Evolutionary conservation across 2,113 vertebrate genomes (phyloP).

Genomic region (Crypturellus undulatus): DNA sequence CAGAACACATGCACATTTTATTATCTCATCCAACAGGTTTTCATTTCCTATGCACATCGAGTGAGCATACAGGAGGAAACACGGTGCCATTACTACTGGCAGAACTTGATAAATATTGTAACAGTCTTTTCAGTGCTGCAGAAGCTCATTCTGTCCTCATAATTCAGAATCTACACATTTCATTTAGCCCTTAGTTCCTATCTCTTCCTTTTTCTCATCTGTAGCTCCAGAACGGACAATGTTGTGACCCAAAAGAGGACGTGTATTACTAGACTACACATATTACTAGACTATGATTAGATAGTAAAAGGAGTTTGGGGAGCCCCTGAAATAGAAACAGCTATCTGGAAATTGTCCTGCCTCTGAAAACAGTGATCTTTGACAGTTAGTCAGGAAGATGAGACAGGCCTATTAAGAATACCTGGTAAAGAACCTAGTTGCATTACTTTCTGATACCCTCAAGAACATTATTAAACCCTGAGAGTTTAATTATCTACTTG

Average conservation of each 20-base stretch:
- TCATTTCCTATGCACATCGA: slow-evolving; percentile 60
- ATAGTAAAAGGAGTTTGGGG: background rate
- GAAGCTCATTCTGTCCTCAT: slow-evolving; percentile 5
- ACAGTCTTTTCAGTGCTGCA: background rate
- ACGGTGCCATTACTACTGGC: slow-evolving; percentile 33
- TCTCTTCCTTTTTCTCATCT: background rate
- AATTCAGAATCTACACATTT: slow-evolving; percentile 10
- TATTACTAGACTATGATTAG: background rate
- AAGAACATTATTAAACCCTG: background rate
- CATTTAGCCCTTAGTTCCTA: background rate
- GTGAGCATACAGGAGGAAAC: slow-evolving; percentile 20
- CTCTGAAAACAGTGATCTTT: background rate
- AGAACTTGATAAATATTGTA: slow-evolving; percentile 39
- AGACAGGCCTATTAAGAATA: background rate
- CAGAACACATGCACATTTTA: slow-evolving; percentile 68
- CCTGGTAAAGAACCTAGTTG: background rate
- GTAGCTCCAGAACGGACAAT: background rate
- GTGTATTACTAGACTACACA: background rate
- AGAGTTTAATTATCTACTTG: background rate
- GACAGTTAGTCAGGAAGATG: background rate
- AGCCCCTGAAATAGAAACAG: background rate
- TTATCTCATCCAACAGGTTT: slow-evolving; percentile 71
- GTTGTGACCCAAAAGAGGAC: background rate
- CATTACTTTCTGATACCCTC: background rate
- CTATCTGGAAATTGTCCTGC: background rate